Conservation (phyloP, 2,797 vertebrate species). For the Pelobates cultripes region DNA sequence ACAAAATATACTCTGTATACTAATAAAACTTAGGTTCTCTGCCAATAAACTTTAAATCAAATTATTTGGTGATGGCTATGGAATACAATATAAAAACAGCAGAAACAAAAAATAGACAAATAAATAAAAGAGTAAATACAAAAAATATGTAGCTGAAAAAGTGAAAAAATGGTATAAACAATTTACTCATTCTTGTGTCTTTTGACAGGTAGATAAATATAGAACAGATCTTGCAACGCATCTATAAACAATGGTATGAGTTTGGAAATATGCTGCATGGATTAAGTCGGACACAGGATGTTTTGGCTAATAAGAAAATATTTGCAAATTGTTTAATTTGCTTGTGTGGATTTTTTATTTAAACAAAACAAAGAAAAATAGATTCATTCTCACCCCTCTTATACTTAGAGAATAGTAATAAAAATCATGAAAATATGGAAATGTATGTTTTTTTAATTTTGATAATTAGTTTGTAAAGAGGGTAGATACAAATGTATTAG, state of each 20-base stretch:
- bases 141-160: not conserved
- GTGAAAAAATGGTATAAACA: not conserved
- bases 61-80: constrained; percentile 9
- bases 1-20: constrained; percentile 14
- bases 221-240: not conserved
- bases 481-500: too few relatives aligned
- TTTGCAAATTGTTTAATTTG: not conserved
- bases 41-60: constrained; percentile 26
- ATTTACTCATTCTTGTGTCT: not conserved
- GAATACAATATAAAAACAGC: not conserved
- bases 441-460: too few relatives aligned
- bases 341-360: not conserved
- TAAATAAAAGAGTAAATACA: not conserved
- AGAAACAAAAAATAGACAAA: not conserved
- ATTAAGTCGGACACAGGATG: not conserved
- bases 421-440: too few relatives aligned
- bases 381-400: too few relatives aligned
- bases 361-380: too few relatives aligned
- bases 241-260: not conserved
- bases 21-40: constrained; percentile 23
- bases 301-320: not conserved
- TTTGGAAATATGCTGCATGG: not conserved
- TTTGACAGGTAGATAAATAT: not conserved
- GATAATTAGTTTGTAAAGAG: too few relatives aligned
- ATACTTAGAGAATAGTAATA: too few relatives aligned